Base-by-base conservation (phyloP, 64 coral and sea anemone genomes). In the Platygyra sinensis region DNA sequence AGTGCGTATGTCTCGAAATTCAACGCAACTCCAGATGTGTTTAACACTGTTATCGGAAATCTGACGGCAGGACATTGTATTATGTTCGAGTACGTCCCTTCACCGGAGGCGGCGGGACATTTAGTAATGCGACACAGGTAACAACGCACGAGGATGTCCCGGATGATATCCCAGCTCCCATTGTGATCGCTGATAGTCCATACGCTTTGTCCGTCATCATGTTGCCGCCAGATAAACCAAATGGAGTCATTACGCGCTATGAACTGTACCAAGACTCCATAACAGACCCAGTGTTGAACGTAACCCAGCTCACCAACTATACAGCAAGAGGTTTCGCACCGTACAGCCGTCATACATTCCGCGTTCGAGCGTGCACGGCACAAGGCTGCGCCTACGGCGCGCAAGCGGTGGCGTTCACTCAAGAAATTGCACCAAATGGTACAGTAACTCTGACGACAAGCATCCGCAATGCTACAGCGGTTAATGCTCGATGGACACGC, bases 181-280 rank as follows among this genome's bases (percentile, higher is more conserved):
- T 19, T 9, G 83, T 98, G 4, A 69, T 86, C 8, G 82, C 93
- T 5, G 30, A 93, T 0, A 93, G 91, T 76, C 94, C 96, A 2
- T 89, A 95, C 77, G 73, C 87, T 72, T 30, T 98, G 13, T 83
- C 79, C 52, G 94, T 95, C 7, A 90, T 81, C n/a, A 95, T 98
- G 52, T 72, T 95, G 10, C 76, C 82, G 17, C 96, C 96, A 8
- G 46, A 30, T 62, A 87, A 91, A 30, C 96, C 96, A 3, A 98
- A 98, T 52, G 96, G 96, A 50, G 67, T 93, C 74, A 95, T 98
- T 24, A 93, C 92, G 8, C 90, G 94, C 9, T 98, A 98, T 75
- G 96, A 98, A 67, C 57, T 98, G 31, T 91, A 93, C 61, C 72
- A 95, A 38, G 79, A 95, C 50, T 79, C 75, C 28, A 52, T 20